phyloP scores from a whole-genome alignment of 2,797 vertebrate species.

The Neopelma chrysocephalum region DNA sequence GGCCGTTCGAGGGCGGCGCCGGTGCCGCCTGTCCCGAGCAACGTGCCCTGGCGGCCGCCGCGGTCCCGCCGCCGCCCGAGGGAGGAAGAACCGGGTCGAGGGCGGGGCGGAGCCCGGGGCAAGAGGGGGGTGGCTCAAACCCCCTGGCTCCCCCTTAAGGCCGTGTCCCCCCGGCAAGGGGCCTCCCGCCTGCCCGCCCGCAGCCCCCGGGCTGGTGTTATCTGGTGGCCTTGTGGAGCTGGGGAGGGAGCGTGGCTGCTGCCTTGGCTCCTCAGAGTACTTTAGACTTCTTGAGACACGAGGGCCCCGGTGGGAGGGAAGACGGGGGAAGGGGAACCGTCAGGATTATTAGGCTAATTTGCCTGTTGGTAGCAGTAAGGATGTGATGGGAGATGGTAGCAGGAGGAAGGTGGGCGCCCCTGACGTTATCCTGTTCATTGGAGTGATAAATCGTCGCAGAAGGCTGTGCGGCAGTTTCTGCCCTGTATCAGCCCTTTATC shows the following conservation, averaged over 20 bases:
- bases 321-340: neutral
- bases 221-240: constrained; percentile 63
- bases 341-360: neutral
- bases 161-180: neutral
- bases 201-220: constrained; percentile 12
- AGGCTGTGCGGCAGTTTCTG: neutral
- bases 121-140: neutral
- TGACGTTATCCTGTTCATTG: neutral
- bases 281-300: constrained; percentile 38
- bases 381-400: neutral
- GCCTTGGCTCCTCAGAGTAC: constrained; percentile 17
- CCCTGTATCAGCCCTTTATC: neutral
- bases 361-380: neutral
- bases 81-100: neutral
- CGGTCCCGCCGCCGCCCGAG: neutral
- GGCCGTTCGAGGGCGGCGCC: neutral
- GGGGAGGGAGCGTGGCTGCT: constrained; percentile 14
- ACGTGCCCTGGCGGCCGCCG: neutral
- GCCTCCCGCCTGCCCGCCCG: neutral
- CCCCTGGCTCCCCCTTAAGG: neutral
- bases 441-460: neutral
- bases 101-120: neutral
- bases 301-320: neutral
- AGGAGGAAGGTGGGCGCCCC: neutral
- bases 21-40: neutral